Percentiles rank a stretch among this genome's conserved stretches.
Conservation (phyloP, 2,888 invertebrate genomes). For the Strigamia crassipes region DNA sequence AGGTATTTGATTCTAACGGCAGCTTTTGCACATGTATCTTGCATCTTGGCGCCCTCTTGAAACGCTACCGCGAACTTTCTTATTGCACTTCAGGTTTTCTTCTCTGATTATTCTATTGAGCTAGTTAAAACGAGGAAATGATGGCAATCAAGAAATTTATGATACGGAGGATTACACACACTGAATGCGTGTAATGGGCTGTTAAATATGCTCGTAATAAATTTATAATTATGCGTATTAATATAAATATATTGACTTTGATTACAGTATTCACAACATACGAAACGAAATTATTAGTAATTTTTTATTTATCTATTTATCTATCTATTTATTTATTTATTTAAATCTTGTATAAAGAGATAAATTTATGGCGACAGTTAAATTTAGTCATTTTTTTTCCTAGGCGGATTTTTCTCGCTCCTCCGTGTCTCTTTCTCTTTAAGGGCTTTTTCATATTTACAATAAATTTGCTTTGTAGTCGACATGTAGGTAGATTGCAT, state of each 20-base stretch:
- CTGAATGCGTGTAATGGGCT: conserved; percentile 36
- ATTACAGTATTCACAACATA: conserved; percentile 2
- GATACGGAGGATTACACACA: conserved; percentile 24
- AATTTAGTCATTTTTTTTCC: background rate
- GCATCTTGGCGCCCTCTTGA: conserved; percentile 36
- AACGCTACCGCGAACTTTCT: background rate
- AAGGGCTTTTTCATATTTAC: conserved; percentile 19
- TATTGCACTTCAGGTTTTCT: conserved; percentile 1
- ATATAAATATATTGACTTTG: conserved; percentile 35
- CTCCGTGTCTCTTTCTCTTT: background rate
- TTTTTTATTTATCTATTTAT: background rate
- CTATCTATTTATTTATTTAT: background rate
- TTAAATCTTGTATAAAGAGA: background rate
- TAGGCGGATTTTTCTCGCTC: background rate
- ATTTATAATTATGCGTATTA: conserved; percentile 40
- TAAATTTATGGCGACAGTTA: conserved; percentile 8
- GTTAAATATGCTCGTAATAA: conserved; percentile 35
- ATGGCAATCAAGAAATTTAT: conserved; percentile 42
- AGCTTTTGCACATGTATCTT: background rate
- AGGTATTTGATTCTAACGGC: background rate
- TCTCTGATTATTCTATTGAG: conserved; percentile 8
- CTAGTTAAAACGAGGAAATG: conserved; percentile 38
- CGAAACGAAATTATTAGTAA: background rate
- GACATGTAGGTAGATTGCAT: conserved; percentile 31
- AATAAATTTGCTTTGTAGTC: conserved; percentile 30